Base-by-base conservation (phyloP, 1,140 invertebrate genomes). In the Drosophila leontia region DNA sequence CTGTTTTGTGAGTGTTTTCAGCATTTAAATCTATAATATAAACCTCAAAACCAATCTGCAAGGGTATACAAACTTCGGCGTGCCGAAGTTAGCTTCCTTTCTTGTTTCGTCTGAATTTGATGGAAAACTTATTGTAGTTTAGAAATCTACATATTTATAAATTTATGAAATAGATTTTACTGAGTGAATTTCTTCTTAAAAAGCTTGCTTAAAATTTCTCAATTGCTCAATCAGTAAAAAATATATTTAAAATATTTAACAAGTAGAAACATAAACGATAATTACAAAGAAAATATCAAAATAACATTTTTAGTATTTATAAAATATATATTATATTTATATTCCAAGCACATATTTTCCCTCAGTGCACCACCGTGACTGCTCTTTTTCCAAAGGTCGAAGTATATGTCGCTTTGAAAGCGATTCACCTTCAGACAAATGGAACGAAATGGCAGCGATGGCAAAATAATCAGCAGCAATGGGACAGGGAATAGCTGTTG, bases 381-480 rank as follows among this genome's bases (percentile, higher is more conserved):
- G 68, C 37, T 72, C 68, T 60, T 80, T 80, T 78, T 32, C 37
- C 37, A 58, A 29, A 69, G 69, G 50, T 82, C 65, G 74, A 69
- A 55, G 64, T 41, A 51, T 50, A 51, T 59, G 74, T 55, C 55
- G 75, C 62, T 87, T 85, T 82, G 78, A 86, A 87, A 68, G 79
- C 72, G 65, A 86, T 82, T 64, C 69, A 67, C 44, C 65, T 71
- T 61, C 64, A 82, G 61, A 86, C 83, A 80, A 88, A 80, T 82
- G 80, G 58, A 79, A 76, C 80, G 72, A 75, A 79, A 85, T 78
- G 82, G 61, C 82, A 68, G 48, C 75, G 75, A 82, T 86, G 82
- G 62, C 70, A 72, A 80, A 77, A 88, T 88, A 87, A 87, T 87
- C 84, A 82, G 51, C 78, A 82, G 75, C 75, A 63, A 68, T 67